These are phyloP conservation scores for Eumerus sabulonum DNA, from an alignment of 2,888 invertebrate genomes.

Conservation along the genomic window DNA sequence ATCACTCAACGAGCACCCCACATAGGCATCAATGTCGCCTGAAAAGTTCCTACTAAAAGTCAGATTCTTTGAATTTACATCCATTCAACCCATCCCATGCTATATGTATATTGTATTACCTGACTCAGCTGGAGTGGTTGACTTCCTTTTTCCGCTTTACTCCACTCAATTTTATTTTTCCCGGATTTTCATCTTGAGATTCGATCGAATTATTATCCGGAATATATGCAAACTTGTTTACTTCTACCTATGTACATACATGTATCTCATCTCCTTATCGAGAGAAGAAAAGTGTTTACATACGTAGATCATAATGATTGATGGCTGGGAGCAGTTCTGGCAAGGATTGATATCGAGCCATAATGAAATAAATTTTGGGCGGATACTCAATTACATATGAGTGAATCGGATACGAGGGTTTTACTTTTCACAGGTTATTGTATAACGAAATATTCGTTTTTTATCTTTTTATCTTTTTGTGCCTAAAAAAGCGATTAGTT, in stretches of 20 bases:
- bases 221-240: neutral
- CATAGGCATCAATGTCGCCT: slow-evolving; percentile 6
- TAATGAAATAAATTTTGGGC: slow-evolving; percentile 10
- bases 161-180: no score
- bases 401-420: no score
- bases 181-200: slow-evolving; percentile 7
- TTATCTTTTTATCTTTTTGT: no score
- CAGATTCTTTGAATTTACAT: slow-evolving; percentile 46
- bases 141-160: slow-evolving; percentile 12
- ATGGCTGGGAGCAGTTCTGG: slow-evolving; percentile 21
- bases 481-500: no score
- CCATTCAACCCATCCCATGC: slow-evolving; percentile 40
- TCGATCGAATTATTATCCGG: slow-evolving; percentile 32
- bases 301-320: slow-evolving; percentile 48
- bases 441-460: no score
- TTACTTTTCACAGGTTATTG: no score
- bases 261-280: slow-evolving; percentile 8
- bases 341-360: slow-evolving; percentile 31
- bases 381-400: neutral
- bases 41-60: slow-evolving; percentile 43
- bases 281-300: slow-evolving; percentile 41
- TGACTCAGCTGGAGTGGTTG: slow-evolving; percentile 35
- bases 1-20: neutral
- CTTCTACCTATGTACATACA: slow-evolving; percentile 4
- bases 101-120: slow-evolving; percentile 46